Evolutionary conservation across 2,888 invertebrate species (phyloP), one percentile per base, ranked within the genome.

Genomic region (Melanargia galathea): DNA sequence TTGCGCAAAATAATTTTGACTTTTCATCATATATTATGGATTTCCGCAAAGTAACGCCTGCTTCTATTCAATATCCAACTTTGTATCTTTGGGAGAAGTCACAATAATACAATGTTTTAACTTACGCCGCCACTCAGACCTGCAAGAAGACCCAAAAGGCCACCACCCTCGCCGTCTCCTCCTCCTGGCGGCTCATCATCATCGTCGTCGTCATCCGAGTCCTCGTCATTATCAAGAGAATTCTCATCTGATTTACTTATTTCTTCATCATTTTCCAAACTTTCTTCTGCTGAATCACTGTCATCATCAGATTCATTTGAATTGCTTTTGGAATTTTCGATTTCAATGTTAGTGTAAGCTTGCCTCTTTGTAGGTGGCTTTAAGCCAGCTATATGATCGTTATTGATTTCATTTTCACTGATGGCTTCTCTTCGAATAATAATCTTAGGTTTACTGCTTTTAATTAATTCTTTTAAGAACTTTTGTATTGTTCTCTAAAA

Each of bases 111-210:
- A 2, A 18, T 18, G 8, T 20, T 0, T 18, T 11, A 49, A 45
- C 88, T 83, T 81, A 90, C 92, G 35, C 86, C 87, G 5, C 91
- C 92, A 70, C 91, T 91, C 5, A 91, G 74, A 60, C 90, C 87
- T 52, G 90, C 89, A 2, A 92, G 70, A 0, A 92, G 68, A 4
- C 92, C 92, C 38, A 92, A 75, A 61, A 92, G 71, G 0, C 92
- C 92, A 10, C 92, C 92, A 11, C 92, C 92, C 60, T 86, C 80
- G 0, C 91, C 92, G 60, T 91, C 92, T 0, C 90, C 90, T 20
- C 78, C 79, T 11, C 73, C 84, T 0, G 85, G 84, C 0, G 86
- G 86, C 67, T 92, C 92, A 64, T 91, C 88, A 38, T 80, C 83
- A 71, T 87, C 85, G 33, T 83, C 81, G 63, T 80, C 81, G 33